These are phyloP conservation scores for Agriopis aurantiaria DNA, from an alignment of 2,888 invertebrate species.

Conservation along the genomic window DNA sequence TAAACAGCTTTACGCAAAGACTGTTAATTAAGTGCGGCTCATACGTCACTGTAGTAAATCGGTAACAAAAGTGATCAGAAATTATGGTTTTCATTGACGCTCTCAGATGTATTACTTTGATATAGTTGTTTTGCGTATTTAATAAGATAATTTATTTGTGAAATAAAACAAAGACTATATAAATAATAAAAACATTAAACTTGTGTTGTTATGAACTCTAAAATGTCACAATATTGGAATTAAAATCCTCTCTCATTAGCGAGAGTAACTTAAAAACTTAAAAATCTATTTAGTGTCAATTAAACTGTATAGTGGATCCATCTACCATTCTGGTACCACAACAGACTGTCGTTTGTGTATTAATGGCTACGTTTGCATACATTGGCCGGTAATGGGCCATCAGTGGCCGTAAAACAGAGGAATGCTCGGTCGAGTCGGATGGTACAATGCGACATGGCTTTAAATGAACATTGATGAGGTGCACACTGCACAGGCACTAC, in stretches of 20 bases:
- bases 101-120: too few species aligned
- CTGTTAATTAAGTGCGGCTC: too few species aligned
- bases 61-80: too few species aligned
- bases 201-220: neutral
- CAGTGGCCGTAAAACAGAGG: conserved; percentile 11
- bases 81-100: too few species aligned
- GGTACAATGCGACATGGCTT: neutral
- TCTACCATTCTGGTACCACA: conserved; percentile 21
- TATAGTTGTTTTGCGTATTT: too few species aligned
- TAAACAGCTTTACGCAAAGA: too few species aligned
- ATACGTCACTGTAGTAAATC: too few species aligned
- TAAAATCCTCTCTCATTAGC: conserved; percentile 3
- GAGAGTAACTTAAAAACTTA: conserved; percentile 9
- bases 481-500: too few species aligned
- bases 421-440: neutral
- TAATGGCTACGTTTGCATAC: conserved; percentile 29
- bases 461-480: neutral
- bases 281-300: conserved; percentile 19
- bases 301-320: conserved; percentile 12
- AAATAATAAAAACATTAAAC: neutral
- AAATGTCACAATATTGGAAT: conserved; percentile 24
- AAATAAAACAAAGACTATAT: neutral
- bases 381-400: conserved; percentile 18
- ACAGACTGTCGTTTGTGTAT: conserved; percentile 22
- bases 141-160: too few species aligned